Conservation (phyloP, 2,113 vertebrate species). For the Saccopteryx bilineata region DNA sequence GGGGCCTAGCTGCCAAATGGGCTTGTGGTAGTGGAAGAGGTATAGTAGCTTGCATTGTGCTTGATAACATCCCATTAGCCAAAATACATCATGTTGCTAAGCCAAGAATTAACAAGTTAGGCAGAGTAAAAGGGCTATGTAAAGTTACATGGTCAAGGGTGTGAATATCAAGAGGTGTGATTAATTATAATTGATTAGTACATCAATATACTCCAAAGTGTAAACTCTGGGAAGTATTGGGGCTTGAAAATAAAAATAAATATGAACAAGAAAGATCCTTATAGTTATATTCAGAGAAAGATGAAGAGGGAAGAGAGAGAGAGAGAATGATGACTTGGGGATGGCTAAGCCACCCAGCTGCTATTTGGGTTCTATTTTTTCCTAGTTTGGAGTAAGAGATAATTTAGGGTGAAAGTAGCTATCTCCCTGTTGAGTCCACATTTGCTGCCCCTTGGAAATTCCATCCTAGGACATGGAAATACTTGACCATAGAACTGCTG, state of each 20-base stretch:
- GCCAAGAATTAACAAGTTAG: not conserved
- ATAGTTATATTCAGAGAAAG: not conserved
- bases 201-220: not conserved
- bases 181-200: not conserved
- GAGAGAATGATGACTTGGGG: not conserved
- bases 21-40: not conserved
- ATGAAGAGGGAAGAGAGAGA: not conserved
- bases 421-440: not conserved
- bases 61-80: not conserved
- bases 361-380: not conserved
- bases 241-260: not conserved
- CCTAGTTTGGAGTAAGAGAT: not conserved
- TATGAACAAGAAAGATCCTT: not conserved
- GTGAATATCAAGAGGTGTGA: not conserved
- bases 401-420: not conserved
- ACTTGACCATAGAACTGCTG: not conserved
- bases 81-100: not conserved
- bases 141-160: not conserved
- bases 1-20: not conserved
- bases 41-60: not conserved
- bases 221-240: not conserved
- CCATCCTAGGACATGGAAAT: not conserved
- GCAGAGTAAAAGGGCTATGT: not conserved
- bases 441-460: not conserved
- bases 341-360: not conserved